phyloP scores from a whole-genome alignment of 2,888 invertebrate genomes.

The Siphlonurus alternatus region DNA sequence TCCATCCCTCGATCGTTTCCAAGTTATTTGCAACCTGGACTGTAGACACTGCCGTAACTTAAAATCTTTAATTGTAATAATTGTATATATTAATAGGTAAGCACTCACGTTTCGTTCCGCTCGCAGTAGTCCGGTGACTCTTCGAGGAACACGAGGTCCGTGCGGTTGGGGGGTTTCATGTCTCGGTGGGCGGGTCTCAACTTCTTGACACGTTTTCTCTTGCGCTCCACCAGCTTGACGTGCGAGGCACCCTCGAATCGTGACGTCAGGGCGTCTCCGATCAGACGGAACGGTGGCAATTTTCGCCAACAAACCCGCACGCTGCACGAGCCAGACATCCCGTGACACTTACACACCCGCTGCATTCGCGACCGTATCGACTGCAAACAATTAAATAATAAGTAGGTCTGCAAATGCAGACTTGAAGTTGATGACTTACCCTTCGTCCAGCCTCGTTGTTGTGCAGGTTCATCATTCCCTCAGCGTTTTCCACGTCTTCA shows the following conservation, averaged over 20 bases:
- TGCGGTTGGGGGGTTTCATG: slow-evolving; percentile 72
- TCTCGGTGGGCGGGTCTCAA: slow-evolving; percentile 56
- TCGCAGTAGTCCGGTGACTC: slow-evolving; percentile 88
- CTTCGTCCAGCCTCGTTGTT: slow-evolving; percentile 85
- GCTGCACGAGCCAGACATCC: slow-evolving; percentile 84
- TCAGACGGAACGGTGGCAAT: slow-evolving; percentile 54
- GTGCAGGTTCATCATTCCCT: slow-evolving; percentile 76
- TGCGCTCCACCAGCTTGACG: slow-evolving; percentile 49
- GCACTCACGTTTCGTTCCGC: slow-evolving; percentile 63
- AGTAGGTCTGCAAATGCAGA: neutral
- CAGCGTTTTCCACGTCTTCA: slow-evolving; percentile 53
- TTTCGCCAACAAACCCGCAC: slow-evolving; percentile 81
- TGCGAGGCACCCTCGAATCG: slow-evolving; percentile 77
- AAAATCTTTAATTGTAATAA: too few relatives aligned
- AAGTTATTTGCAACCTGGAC: too few relatives aligned
- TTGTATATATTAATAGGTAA: too few relatives aligned
- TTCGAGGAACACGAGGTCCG: slow-evolving; percentile 78
- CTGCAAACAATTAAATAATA: slow-evolving; percentile 22
- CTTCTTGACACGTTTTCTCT: slow-evolving; percentile 38
- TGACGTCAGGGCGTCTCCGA: slow-evolving; percentile 60
- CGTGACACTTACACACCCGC: slow-evolving; percentile 82
- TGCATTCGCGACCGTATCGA: slow-evolving; percentile 63
- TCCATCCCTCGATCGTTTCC: too few relatives aligned
- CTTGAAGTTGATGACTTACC: too few relatives aligned
- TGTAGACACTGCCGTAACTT: too few relatives aligned